phyloP scores from a whole-genome alignment of 2,797 vertebrate genomes.

The Eurystomus glaucurus region DNA sequence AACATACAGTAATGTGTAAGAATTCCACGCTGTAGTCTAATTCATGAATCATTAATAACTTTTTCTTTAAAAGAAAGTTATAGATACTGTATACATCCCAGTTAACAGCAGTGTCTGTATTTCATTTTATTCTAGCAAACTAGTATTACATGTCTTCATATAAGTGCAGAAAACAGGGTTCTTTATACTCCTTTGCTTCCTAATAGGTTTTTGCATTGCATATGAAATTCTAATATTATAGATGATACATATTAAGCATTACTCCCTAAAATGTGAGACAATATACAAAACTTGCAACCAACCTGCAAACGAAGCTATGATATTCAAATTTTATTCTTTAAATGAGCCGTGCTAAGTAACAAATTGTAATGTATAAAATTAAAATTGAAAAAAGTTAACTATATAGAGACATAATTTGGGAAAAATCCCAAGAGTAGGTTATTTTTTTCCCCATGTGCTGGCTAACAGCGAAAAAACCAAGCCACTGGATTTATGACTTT shows the following conservation, averaged over 20 bases:
- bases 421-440: accelerated
- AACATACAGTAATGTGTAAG: constrained; percentile 74
- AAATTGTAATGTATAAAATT: background rate
- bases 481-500: background rate
- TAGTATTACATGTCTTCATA: constrained; percentile 58
- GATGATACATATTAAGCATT: constrained; percentile 53
- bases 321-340: background rate
- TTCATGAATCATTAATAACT: constrained; percentile 50
- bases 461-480: constrained; percentile 19
- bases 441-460: background rate
- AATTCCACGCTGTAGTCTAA: constrained; percentile 56
- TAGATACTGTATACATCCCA: constrained; percentile 66
- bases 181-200: constrained; percentile 76
- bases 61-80: constrained; percentile 61
- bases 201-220: constrained; percentile 21
- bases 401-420: background rate
- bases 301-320: constrained; percentile 35
- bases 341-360: background rate
- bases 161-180: constrained; percentile 70
- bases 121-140: constrained; percentile 51
- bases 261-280: constrained; percentile 49
- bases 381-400: background rate
- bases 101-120: constrained; percentile 59
- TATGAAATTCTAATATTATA: constrained; percentile 47
- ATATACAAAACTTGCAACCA: constrained; percentile 53